A percentile compares a stretch with the other conserved stretches of the same genome.
Conservation (phyloP, 2,797 vertebrate genomes). For the Scolopax bukidnonensis region DNA sequence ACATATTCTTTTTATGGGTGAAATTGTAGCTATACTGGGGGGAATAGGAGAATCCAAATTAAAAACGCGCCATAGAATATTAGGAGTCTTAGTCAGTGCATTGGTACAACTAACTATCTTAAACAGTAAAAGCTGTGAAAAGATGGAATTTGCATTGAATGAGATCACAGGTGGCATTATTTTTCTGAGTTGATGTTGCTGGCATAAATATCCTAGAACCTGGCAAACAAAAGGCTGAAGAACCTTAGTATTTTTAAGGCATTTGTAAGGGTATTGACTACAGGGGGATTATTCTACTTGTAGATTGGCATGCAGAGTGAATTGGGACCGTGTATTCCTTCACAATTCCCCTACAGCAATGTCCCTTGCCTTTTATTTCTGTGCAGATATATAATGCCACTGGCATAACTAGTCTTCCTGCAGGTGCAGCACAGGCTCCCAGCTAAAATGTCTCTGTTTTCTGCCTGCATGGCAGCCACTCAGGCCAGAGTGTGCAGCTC, state of each 20-base stretch:
- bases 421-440: not conserved
- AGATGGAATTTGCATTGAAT: not conserved
- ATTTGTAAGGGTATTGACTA: not conserved
- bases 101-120: not conserved
- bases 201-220: not conserved
- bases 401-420: not conserved
- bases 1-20: not conserved
- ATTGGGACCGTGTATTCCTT: not conserved
- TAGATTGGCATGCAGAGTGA: not conserved
- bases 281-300: not conserved
- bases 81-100: not conserved
- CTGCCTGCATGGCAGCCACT: not conserved
- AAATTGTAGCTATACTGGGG: not conserved
- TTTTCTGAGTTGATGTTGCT: not conserved
- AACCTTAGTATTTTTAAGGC: not conserved
- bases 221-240: not conserved
- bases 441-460: conserved; percentile 8
- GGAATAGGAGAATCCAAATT: not conserved
- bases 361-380: not conserved
- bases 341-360: not conserved
- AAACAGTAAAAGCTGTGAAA: not conserved
- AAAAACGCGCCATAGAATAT: not conserved
- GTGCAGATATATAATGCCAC: not conserved
- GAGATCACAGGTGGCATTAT: not conserved
- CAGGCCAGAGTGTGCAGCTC: not conserved